A percentile compares a stretch with the other conserved stretches of the same genome.
These are phyloP conservation scores for Agrotis exclamationis DNA, from an alignment of 2,888 invertebrate species.

Conservation along the genomic window DNA sequence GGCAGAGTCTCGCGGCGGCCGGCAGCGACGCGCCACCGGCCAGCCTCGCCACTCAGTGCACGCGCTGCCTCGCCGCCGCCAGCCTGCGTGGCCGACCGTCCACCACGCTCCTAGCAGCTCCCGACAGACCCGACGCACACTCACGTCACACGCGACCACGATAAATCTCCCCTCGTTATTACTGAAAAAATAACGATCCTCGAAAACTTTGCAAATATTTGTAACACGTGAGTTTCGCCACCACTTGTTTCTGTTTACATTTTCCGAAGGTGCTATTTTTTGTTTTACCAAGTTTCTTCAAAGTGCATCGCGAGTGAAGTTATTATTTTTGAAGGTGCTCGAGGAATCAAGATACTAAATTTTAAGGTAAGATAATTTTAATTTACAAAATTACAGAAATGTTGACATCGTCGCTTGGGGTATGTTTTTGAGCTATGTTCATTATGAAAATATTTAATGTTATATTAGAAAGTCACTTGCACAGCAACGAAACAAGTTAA, in stretches of 20 bases:
- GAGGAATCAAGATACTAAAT: slow-evolving; percentile 78
- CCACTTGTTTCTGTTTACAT: slow-evolving; percentile 72
- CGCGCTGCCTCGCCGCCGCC: slow-evolving; percentile 87
- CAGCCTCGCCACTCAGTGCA: slow-evolving; percentile 83
- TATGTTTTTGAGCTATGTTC: slow-evolving; percentile 45
- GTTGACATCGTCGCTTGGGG: slow-evolving; percentile 28
- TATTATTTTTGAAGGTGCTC: slow-evolving; percentile 80
- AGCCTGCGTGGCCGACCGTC: slow-evolving; percentile 79
- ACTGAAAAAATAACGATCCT: slow-evolving; percentile 63
- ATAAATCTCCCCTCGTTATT: slow-evolving; percentile 51
- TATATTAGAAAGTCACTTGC: slow-evolving; percentile 89
- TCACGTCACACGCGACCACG: slow-evolving; percentile 56
- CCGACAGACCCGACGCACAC: slow-evolving; percentile 70
- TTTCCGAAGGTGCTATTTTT: slow-evolving; percentile 75
- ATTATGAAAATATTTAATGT: slow-evolving; percentile 75
- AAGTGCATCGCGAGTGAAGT: slow-evolving; percentile 87
- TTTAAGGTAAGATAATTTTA: slow-evolving; percentile 80
- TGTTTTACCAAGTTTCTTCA: slow-evolving; percentile 73
- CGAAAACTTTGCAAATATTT: slow-evolving; percentile 67
- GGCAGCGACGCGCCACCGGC: slow-evolving; percentile 78
- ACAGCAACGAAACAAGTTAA: slow-evolving; percentile 87
- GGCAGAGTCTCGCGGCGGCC: slow-evolving; percentile 80
- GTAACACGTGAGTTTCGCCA: slow-evolving; percentile 71
- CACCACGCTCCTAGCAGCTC: slow-evolving; percentile 69
- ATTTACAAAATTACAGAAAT: slow-evolving; percentile 51